phyloP scores from a whole-genome alignment of 1,140 invertebrate genomes.

The Chionoecetes opilio region DNA sequence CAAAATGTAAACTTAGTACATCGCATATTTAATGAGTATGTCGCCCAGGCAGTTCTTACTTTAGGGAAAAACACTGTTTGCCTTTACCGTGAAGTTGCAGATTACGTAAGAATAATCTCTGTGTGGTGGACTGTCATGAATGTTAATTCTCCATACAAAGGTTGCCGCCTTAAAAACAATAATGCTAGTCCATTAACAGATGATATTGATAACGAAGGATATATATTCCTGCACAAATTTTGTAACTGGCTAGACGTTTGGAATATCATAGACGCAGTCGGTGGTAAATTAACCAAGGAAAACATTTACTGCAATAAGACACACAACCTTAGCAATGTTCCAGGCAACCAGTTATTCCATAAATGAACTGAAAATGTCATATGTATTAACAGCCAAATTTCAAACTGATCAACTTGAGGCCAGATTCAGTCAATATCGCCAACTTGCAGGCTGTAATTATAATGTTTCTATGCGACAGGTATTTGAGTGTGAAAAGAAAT shows the following conservation, averaged over 20 bases:
- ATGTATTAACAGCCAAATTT: slow-evolving; percentile 71
- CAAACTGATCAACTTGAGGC: slow-evolving; percentile 61
- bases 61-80: slow-evolving; percentile 59
- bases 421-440: slow-evolving; percentile 66
- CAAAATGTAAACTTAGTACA: slow-evolving; percentile 79
- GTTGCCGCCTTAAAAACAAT: slow-evolving; percentile 42
- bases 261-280: slow-evolving; percentile 34
- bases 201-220: slow-evolving; percentile 58
- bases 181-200: slow-evolving; percentile 66
- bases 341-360: too few relatives aligned
- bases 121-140: slow-evolving; percentile 79
- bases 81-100: slow-evolving; percentile 23
- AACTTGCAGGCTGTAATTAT: slow-evolving; percentile 53
- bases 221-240: slow-evolving; percentile 59
- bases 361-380: slow-evolving; percentile 33
- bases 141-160: slow-evolving; percentile 73
- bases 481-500: slow-evolving; percentile 70
- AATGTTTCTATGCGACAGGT: slow-evolving; percentile 66
- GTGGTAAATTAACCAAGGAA: slow-evolving; percentile 62
- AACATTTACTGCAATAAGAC: slow-evolving; percentile 50
- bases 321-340: slow-evolving; percentile 69
- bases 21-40: slow-evolving; percentile 75
- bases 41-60: slow-evolving; percentile 51
- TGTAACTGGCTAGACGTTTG: slow-evolving; percentile 71
- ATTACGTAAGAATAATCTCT: slow-evolving; percentile 71